These are phyloP conservation scores for Heliothis subflexa DNA, from an alignment of 1,140 invertebrate genomes.

Conservation along the genomic window DNA sequence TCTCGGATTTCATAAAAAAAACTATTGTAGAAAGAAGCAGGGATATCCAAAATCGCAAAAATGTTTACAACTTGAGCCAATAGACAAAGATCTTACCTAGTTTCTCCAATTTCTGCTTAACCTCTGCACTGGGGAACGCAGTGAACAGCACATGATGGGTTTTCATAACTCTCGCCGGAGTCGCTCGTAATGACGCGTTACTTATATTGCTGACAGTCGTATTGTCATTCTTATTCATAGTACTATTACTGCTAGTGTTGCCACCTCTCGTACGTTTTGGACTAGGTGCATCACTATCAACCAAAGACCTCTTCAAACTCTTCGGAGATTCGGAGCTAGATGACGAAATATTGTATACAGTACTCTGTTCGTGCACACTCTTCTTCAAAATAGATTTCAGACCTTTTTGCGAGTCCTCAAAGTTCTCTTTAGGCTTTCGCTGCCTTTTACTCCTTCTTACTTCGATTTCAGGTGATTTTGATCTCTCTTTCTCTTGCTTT, in stretches of 20 bases:
- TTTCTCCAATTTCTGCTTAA: constrained; percentile 67
- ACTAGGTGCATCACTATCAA: constrained; percentile 51
- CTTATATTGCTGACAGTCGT: background rate
- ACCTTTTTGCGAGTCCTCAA: constrained; percentile 7
- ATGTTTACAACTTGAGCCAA: background rate
- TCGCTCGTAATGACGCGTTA: constrained; percentile 52
- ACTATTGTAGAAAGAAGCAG: too few species aligned
- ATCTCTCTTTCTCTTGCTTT: constrained; percentile 44
- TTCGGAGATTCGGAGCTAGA: constrained; percentile 55
- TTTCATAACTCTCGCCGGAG: constrained; percentile 56
- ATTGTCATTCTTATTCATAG: background rate
- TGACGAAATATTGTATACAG: constrained; percentile 65
- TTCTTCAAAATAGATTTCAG: constrained; percentile 48
- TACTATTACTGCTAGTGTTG: constrained; percentile 23
- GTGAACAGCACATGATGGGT: constrained; percentile 74
- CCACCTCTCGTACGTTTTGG: constrained; percentile 60
- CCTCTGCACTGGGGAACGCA: constrained; percentile 68
- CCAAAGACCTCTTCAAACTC: constrained; percentile 60
- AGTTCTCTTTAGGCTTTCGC: constrained; percentile 53
- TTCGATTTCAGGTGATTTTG: constrained; percentile 52
- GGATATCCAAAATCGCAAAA: too few species aligned
- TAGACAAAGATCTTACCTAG: constrained; percentile 64
- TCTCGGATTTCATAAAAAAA: too few species aligned
- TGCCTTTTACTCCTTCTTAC: constrained; percentile 63
- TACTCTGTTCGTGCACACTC: constrained; percentile 62